A percentile compares a stretch with the other conserved stretches of the same genome.
Conservation (phyloP, 2,113 vertebrate genomes). For the Rhadina sibilatrix region DNA sequence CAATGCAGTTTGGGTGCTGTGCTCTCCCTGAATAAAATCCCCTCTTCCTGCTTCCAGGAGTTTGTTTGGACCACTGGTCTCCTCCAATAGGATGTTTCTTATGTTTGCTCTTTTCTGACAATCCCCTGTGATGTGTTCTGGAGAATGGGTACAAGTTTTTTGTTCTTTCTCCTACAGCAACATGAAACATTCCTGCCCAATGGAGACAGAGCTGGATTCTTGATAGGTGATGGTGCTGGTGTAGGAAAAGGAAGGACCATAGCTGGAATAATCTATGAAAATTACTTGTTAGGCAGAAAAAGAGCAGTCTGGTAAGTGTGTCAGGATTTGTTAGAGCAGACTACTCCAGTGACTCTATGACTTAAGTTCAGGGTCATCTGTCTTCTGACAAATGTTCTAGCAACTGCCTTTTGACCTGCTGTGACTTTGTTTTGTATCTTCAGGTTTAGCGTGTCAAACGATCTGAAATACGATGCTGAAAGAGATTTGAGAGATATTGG, state of each 20-base stretch:
- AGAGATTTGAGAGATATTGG: conserved; percentile 95
- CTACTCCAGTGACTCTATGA: not conserved
- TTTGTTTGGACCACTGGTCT: not conserved
- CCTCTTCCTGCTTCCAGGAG: not conserved
- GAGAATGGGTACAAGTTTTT: not conserved
- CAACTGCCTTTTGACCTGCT: not conserved
- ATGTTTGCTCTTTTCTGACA: not conserved
- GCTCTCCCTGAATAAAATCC: not conserved
- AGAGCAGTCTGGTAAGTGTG: conserved; percentile 92
- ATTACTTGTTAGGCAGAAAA: conserved; percentile 95
- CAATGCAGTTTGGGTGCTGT: not conserved
- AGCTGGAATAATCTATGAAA: conserved; percentile 97
- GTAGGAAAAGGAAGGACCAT: conserved; percentile 98
- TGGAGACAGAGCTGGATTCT: conserved; percentile 92
- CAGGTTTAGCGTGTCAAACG: conserved; percentile 99
- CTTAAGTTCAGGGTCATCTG: not conserved
- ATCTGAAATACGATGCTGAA: conserved; percentile 97
- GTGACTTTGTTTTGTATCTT: not conserved
- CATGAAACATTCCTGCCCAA: conserved; percentile 97
- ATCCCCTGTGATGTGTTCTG: not conserved
- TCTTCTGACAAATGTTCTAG: not conserved
- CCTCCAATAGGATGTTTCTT: not conserved
- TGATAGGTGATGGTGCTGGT: conserved; percentile 97
- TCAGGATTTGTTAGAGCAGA: not conserved
- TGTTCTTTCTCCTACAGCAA: conserved; percentile 80